A percentile compares a stretch with the other conserved stretches of the same genome.
phyloP scores from a whole-genome alignment of 2,888 invertebrate species.

The Drosophila ezoana region DNA sequence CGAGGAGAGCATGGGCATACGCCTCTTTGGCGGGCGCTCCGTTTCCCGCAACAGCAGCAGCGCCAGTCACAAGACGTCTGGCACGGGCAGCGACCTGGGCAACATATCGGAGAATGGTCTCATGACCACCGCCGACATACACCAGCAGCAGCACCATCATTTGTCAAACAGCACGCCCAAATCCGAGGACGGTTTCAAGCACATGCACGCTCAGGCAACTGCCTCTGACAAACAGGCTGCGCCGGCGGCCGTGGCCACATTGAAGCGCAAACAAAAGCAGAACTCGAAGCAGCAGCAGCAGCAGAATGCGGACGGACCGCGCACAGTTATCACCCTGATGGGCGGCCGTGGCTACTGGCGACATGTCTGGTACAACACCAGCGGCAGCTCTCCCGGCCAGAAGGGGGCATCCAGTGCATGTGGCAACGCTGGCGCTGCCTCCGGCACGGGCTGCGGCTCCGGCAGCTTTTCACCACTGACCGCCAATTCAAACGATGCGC shows the following conservation, averaged over 20 bases:
- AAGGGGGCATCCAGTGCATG: constrained; percentile 30
- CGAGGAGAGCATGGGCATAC: constrained; percentile 92
- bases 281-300: constrained; percentile 78
- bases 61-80: constrained; percentile 88
- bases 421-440: constrained; percentile 4
- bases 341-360: constrained; percentile 96
- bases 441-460: constrained; percentile 28
- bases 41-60: constrained; percentile 91
- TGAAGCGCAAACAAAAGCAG: constrained; percentile 83
- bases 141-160: constrained; percentile 62
- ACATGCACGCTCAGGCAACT: constrained; percentile 45
- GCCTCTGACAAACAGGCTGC: constrained; percentile 51
- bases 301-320: constrained; percentile 85
- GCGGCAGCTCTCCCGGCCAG: constrained; percentile 77
- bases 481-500: constrained; percentile 93
- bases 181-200: constrained; percentile 74
- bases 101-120: constrained; percentile 86
- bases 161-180: constrained; percentile 71
- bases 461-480: constrained; percentile 84
- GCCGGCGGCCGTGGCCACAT: constrained; percentile 79
- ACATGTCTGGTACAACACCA: constrained; percentile 88
- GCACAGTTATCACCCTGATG: constrained; percentile 93
- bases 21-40: constrained; percentile 87
- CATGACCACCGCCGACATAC: constrained; percentile 82
- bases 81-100: constrained; percentile 84